These are phyloP conservation scores for Myotis davidii DNA, from an alignment of 2,113 vertebrate genomes.

Conservation along the genomic window DNA sequence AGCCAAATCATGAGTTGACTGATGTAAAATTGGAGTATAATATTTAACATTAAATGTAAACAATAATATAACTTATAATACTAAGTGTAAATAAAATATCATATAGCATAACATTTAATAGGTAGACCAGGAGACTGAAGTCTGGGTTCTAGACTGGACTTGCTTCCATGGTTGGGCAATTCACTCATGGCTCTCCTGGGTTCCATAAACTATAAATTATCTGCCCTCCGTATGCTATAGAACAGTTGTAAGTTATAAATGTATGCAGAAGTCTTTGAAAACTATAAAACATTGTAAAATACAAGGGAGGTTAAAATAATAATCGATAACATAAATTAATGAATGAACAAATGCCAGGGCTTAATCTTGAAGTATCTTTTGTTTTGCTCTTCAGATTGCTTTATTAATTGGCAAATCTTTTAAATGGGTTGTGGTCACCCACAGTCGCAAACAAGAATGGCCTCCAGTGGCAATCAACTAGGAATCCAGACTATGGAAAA, in stretches of 20 bases:
- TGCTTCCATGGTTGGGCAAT: neutral
- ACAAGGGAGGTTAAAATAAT: neutral
- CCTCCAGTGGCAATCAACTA: neutral
- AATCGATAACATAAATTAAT: neutral
- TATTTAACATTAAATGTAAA: conserved; percentile 16
- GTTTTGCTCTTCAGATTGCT: neutral
- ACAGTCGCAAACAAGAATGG: neutral
- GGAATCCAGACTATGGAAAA: neutral
- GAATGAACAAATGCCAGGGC: neutral
- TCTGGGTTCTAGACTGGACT: neutral
- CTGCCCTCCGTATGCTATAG: neutral
- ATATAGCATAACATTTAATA: neutral
- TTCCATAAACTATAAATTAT: neutral
- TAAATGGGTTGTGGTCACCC: neutral
- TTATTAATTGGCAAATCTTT: neutral
- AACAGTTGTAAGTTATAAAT: neutral
- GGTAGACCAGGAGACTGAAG: neutral
- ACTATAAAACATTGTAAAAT: neutral
- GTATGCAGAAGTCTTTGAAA: neutral
- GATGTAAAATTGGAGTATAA: neutral
- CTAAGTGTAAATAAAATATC: neutral
- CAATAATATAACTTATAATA: neutral
- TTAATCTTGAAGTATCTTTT: neutral
- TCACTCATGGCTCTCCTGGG: neutral
- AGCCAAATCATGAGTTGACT: neutral